A percentile compares a stretch with the other conserved stretches of the same genome.
phyloP scores from a whole-genome alignment of 2,888 invertebrate genomes.

The Oxyteleia sp. region DNA sequence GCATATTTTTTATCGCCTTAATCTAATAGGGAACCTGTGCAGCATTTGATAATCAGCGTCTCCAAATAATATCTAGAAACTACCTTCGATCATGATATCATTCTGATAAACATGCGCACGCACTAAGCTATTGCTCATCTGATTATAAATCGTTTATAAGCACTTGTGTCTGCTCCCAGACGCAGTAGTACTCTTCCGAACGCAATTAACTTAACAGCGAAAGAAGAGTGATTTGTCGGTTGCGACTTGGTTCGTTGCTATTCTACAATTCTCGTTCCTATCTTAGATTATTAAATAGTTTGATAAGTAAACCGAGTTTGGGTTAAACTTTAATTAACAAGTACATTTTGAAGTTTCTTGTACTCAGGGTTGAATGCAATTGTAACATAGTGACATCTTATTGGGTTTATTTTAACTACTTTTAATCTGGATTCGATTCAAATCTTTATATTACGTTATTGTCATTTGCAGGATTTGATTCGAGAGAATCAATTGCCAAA shows the following conservation, averaged over 20 bases:
- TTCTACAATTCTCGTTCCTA: slow-evolving; percentile 19
- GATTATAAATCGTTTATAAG: slow-evolving; percentile 72
- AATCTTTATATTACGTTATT: background rate
- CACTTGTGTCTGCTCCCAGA: slow-evolving; percentile 32
- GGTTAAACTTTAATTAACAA: too few relatives aligned
- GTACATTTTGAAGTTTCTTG: too few relatives aligned
- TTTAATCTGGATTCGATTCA: too few relatives aligned
- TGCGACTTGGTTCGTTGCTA: slow-evolving; percentile 56
- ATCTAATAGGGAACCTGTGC: slow-evolving; percentile 63
- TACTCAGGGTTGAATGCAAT: too few relatives aligned
- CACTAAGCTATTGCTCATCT: slow-evolving; percentile 59
- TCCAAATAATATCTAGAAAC: slow-evolving; percentile 69
- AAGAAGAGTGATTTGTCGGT: slow-evolving; percentile 45
- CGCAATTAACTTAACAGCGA: slow-evolving; percentile 51
- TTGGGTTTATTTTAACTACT: too few relatives aligned
- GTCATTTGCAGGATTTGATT: slow-evolving; percentile 62
- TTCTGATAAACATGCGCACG: slow-evolving; percentile 69
- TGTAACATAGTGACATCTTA: too few relatives aligned
- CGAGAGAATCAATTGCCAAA: slow-evolving; percentile 53
- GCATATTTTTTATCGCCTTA: slow-evolving; percentile 60
- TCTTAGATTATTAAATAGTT: too few relatives aligned
- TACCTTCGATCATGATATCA: slow-evolving; percentile 68
- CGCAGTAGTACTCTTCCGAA: slow-evolving; percentile 53
- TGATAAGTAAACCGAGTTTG: too few relatives aligned
- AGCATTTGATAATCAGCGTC: slow-evolving; percentile 58